Conservation (phyloP, 53 echinoderm and acorn worm genomes). For the Zoroaster sp. region DNA sequence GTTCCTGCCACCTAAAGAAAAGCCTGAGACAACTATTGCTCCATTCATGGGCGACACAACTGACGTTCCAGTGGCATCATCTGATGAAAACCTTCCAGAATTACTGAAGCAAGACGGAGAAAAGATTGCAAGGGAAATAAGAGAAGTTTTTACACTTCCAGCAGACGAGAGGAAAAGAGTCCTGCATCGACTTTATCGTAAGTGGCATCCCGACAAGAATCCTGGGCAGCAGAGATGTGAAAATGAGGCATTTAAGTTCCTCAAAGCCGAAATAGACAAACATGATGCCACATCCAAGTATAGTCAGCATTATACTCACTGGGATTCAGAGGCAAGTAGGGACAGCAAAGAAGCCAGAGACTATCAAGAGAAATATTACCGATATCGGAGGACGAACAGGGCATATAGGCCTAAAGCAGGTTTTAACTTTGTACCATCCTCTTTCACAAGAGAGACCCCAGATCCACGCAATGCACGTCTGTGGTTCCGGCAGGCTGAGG, state of each 20-base stretch:
- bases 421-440: background rate
- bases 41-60: background rate
- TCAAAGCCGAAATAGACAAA: conserved; percentile 45
- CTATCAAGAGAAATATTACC: background rate
- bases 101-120: background rate
- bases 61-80: background rate
- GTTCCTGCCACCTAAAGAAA: conserved; percentile 3
- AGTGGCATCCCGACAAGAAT: conserved; percentile 84
- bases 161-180: conserved; percentile 46
- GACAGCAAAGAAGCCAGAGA: conserved; percentile 14
- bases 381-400: background rate
- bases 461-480: conserved; percentile 42
- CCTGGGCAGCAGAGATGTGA: conserved; percentile 18
- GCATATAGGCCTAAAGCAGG: background rate
- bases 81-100: background rate
- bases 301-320: background rate
- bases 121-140: conserved; percentile 11
- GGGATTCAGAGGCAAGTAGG: conserved; percentile 17
- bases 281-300: background rate
- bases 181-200: conserved; percentile 50
- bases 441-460: conserved; percentile 27
- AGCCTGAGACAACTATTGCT: background rate
- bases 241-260: conserved; percentile 63
- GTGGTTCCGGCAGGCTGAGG: conserved; percentile 63
- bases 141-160: conserved; percentile 40